Evolutionary conservation across 1,140 invertebrate genomes (phyloP), one percentile per base, ranked within the genome.

Genomic region (Drosophila malerkotliana): DNA sequence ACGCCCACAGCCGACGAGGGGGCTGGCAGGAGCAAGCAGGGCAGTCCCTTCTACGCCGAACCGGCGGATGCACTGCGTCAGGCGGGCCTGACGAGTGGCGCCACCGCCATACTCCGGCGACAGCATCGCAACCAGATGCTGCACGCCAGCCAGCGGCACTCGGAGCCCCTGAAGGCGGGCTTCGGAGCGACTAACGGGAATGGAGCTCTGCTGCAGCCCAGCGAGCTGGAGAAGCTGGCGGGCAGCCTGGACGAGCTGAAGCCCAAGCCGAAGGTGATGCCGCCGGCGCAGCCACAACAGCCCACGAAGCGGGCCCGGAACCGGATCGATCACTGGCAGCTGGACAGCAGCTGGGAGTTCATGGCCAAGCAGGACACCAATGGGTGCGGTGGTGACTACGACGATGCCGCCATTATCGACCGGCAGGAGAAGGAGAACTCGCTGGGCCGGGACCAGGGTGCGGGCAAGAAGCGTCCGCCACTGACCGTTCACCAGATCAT

Each of bases 41-140:
- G 94, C 9, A 98, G 97, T 91, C 97, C 97, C 0, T 97, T 98
- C 78, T 98, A 98, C 91, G 96, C 97, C 2, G 97, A 98, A 92
- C 97, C 97, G 37, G 97, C 97, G 7, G 97, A 98, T 93, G 95
- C 97, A 14, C 93, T 98, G 41, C 80, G 82, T 63, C 89, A 91
- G 44, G 93, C 92, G 32, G 93, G 93, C 72, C 92, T 83, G 47
- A 91, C 85, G 10, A 90, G 58, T 10, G 83, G 83, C 1, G 83
- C 83, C 28, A 91, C 91, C 1, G 92, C 92, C 14, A 92, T 94
- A 9, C 74, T 92, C 1, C 58, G 91, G 1, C 78, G 90, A 1
- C 89, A 90, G 28, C 90, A 90, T 54, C 80, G 91, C 54, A 77
- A 55, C 21, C 83, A 84, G 15, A 59, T 83, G 55, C 54, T 92